Percentiles rank a stretch among this genome's conserved stretches.
Conservation (phyloP, 2,888 invertebrate genomes). For the Cantharis lateralis region DNA sequence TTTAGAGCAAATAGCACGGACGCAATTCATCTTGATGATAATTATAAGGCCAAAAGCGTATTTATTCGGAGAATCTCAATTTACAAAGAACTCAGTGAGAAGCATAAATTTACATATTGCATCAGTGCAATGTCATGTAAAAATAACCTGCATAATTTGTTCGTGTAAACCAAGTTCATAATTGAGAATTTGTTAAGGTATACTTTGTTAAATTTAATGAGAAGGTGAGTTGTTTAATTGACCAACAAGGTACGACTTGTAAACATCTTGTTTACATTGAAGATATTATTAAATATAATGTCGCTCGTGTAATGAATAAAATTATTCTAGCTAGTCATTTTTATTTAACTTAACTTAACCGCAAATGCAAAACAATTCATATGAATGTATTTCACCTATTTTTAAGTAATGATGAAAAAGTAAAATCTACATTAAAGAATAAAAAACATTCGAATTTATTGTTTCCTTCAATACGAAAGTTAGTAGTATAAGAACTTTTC, state of each 20-base stretch:
- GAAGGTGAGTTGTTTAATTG: constrained; percentile 21
- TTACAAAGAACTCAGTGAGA: neutral
- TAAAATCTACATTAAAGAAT: neutral
- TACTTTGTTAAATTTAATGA: neutral
- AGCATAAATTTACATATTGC: constrained; percentile 8
- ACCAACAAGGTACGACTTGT: constrained; percentile 19
- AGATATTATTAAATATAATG: neutral
- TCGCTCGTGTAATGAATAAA: neutral
- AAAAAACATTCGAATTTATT: neutral
- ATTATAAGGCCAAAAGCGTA: constrained; percentile 6
- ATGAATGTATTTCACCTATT: neutral
- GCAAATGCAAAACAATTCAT: neutral
- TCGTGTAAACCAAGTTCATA: neutral
- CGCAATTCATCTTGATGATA: constrained; percentile 7
- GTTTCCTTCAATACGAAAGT: neutral
- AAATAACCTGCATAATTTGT: neutral
- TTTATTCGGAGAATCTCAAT: neutral
- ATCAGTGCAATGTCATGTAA: constrained; percentile 6
- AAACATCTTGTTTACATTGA: constrained; percentile 5
- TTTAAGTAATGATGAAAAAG: neutral
- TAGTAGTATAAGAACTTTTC: neutral
- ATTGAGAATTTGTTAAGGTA: neutral
- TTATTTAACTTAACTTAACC: neutral
- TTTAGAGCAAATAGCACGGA: constrained; percentile 3
- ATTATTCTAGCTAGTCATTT: neutral